phyloP scores from a whole-genome alignment of 1,140 invertebrate species.

The Drosophila saltans region DNA sequence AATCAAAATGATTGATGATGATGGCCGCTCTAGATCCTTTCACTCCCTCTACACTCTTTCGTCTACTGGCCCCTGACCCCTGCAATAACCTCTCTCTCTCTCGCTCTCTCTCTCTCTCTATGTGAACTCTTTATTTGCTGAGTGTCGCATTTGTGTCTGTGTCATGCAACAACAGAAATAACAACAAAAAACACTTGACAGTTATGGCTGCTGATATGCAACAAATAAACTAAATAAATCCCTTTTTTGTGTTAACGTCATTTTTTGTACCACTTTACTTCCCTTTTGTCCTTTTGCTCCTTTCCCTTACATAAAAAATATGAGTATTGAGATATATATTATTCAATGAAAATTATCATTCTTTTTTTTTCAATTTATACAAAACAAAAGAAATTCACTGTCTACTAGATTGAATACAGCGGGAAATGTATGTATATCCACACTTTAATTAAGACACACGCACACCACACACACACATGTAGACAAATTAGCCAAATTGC shows the following conservation, averaged over 20 bases:
- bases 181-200: conserved; percentile 68
- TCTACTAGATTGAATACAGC: no score
- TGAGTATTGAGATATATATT: no score
- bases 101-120: neutral
- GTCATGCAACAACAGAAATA: conserved; percentile 38
- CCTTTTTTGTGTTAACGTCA: conserved; percentile 72
- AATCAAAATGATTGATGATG: conserved; percentile 81
- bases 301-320: no score
- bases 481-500: conserved; percentile 50
- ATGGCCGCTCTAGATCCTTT: conserved; percentile 65
- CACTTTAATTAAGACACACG: neutral
- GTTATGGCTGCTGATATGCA: conserved; percentile 79
- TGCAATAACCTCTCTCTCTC: neutral
- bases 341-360: no score
- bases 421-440: no score
- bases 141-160: conserved; percentile 30
- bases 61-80: no score
- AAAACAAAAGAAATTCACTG: no score
- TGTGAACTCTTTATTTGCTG: neutral
- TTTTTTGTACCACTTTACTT: conserved; percentile 59
- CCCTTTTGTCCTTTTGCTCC: neutral
- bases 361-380: no score
- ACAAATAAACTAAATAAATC: conserved; percentile 81
- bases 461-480: conserved; percentile 19
- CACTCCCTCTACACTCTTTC: conserved; percentile 2